These are phyloP conservation scores for Dascyllus trimaculatus DNA, from an alignment of 2,113 vertebrate species.

Conservation along the genomic window DNA sequence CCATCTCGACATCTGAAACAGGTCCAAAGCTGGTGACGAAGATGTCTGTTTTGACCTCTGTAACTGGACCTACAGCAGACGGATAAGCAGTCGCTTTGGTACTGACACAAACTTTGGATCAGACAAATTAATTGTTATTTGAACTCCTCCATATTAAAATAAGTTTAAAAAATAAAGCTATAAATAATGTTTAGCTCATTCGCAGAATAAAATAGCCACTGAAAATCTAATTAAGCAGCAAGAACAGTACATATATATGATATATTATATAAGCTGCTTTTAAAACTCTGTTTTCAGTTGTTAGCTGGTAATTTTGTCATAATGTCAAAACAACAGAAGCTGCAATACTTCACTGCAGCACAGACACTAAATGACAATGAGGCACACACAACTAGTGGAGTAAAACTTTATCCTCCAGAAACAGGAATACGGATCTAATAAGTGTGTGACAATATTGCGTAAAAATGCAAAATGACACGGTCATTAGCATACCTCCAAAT, in stretches of 20 bases:
- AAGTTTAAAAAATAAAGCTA: background rate
- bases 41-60: conserved; percentile 89
- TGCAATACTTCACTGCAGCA: background rate
- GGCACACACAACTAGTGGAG: conserved; percentile 15
- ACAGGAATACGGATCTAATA: conserved; percentile 1
- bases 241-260: background rate
- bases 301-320: conserved; percentile 1
- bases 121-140: background rate
- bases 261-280: background rate
- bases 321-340: background rate
- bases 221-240: background rate
- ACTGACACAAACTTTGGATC: background rate
- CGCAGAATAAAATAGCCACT: conserved; percentile 2
- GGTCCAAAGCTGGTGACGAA: conserved; percentile 90
- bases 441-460: background rate
- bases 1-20: conserved; percentile 89
- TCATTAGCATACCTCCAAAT: conserved; percentile 89
- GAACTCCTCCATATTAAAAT: background rate
- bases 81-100: conserved; percentile 38
- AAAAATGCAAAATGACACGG: background rate
- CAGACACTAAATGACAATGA: conserved; percentile 9
- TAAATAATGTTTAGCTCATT: background rate
- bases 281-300: background rate
- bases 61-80: conserved; percentile 83
- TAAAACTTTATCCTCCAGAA: conserved; percentile 51